phyloP scores from a whole-genome alignment of 1,140 invertebrate genomes.

The Wiebesia pumilae region DNA sequence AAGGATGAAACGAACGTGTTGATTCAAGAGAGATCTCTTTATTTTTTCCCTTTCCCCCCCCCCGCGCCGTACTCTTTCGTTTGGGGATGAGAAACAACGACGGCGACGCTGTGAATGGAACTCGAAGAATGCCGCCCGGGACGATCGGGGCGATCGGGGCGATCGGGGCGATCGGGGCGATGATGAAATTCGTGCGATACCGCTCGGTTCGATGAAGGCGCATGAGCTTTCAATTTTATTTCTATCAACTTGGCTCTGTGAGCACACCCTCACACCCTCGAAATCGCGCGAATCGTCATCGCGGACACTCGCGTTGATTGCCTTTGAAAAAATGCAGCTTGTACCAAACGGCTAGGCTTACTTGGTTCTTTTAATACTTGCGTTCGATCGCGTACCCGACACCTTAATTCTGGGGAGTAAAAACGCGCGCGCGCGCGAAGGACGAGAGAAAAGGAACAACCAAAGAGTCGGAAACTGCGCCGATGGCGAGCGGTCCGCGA shows the following conservation, averaged over 20 bases:
- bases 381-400: too few relatives aligned
- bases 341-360: too few relatives aligned
- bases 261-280: too few relatives aligned
- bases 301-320: too few relatives aligned
- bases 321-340: too few relatives aligned
- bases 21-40: slow-evolving; percentile 45
- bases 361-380: too few relatives aligned
- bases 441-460: too few relatives aligned
- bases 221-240: slow-evolving; percentile 41
- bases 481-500: too few relatives aligned
- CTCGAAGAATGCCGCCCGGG: slow-evolving; percentile 24
- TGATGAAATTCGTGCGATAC: slow-evolving; percentile 22
- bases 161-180: slow-evolving; percentile 1
- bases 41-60: background rate
- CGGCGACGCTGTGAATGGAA: background rate
- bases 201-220: background rate
- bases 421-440: too few relatives aligned
- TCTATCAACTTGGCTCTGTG: background rate
- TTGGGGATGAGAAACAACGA: slow-evolving; percentile 32
- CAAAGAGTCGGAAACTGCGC: too few relatives aligned
- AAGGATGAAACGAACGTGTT: slow-evolving; percentile 51
- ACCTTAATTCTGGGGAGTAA: too few relatives aligned
- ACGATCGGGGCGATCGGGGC: background rate
- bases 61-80: background rate
- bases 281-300: too few relatives aligned